Percentiles rank a stretch among this genome's conserved stretches.
Conservation (phyloP, 1,140 invertebrate genomes). For the Latrodectus geometricus region DNA sequence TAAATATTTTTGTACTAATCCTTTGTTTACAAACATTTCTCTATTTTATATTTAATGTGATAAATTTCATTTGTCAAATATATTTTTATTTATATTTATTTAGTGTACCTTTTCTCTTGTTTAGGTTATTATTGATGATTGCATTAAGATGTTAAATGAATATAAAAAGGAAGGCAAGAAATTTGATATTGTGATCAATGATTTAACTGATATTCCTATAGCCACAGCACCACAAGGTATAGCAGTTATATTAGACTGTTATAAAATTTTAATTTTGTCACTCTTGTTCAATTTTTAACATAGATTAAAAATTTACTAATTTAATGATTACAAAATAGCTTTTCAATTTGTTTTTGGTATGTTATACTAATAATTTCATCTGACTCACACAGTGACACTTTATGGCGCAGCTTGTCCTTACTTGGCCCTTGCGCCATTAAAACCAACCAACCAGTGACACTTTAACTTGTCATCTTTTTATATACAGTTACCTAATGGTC, state of each 20-base stretch:
- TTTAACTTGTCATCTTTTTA: no score
- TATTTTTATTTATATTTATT: not conserved
- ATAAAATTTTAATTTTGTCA: not conserved
- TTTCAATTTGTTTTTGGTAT: no score
- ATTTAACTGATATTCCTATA: conserved; percentile 92
- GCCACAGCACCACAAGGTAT: conserved; percentile 74
- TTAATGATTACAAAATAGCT: no score
- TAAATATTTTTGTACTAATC: not conserved
- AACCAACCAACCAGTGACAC: no score
- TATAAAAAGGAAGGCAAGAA: conserved; percentile 82
- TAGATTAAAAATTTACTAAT: not conserved
- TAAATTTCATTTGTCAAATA: not conserved
- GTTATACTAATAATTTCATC: no score
- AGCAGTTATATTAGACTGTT: not conserved
- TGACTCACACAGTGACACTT: no score
- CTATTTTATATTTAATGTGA: not conserved
- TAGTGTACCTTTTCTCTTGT: not conserved
- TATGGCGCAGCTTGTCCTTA: no score
- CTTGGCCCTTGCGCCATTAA: no score
- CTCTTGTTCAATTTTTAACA: not conserved
- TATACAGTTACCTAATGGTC: no score
- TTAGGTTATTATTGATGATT: conserved; percentile 91
- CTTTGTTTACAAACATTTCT: not conserved
- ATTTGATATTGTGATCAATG: conserved; percentile 93
- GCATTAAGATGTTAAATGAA: conserved; percentile 83